A percentile compares a stretch with the other conserved stretches of the same genome.
phyloP scores from a whole-genome alignment of 2,888 invertebrate genomes.

The Leucania comma region DNA sequence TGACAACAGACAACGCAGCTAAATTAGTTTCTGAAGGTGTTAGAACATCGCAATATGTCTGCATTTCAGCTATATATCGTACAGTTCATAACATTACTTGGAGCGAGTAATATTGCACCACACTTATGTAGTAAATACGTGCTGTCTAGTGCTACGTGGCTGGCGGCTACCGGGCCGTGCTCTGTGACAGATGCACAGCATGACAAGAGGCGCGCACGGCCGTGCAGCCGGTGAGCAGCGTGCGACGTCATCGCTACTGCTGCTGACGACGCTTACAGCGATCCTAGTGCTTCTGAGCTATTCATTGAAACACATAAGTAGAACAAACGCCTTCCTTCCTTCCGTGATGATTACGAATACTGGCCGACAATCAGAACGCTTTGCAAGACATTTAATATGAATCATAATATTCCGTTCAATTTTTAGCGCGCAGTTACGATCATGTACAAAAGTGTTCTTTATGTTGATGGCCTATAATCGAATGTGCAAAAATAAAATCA shows the following conservation, averaged over 20 bases:
- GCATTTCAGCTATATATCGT: constrained; percentile 10
- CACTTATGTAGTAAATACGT: constrained; percentile 31
- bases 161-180: not conserved
- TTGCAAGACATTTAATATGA: not conserved
- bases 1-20: constrained; percentile 22
- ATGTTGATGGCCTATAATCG: not conserved
- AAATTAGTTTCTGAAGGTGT: constrained; percentile 19
- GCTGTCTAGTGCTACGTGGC: not conserved
- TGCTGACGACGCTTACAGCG: not conserved
- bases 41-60: not conserved
- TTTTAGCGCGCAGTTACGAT: not conserved
- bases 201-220: not conserved
- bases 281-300: not conserved
- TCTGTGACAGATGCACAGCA: constrained; percentile 4
- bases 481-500: constrained; percentile 5
- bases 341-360: not conserved
- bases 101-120: constrained; percentile 25
- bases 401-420: not conserved
- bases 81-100: constrained; percentile 1
- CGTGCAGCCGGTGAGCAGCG: no score
- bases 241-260: constrained; percentile 6
- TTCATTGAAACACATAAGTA: no score
- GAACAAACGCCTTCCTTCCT: not conserved
- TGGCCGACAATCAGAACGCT: not conserved
- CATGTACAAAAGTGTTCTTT: not conserved